Evolutionary conservation across 53 echinoderm and acorn worm genomes (phyloP).

Genomic region (Paracentrotus lividus): DNA sequence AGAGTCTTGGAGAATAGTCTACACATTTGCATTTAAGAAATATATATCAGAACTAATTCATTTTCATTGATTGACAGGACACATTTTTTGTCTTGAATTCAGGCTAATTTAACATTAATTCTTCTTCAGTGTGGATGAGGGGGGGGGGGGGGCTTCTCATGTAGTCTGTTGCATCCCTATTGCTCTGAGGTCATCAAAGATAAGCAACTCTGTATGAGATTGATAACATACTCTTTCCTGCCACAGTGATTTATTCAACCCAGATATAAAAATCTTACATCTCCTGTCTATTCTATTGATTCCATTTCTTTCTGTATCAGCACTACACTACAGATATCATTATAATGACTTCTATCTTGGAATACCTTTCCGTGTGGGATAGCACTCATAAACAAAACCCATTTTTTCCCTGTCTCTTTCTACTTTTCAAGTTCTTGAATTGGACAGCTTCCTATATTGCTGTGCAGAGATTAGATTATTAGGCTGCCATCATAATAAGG

Average conservation of each 20-base stretch:
- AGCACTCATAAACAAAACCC: conserved; percentile 49
- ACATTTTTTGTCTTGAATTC: too few species aligned
- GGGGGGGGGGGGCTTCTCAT: conserved; percentile 2
- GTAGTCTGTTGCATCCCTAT: not conserved
- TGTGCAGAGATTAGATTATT: conserved; percentile 24
- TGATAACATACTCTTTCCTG: conserved; percentile 46
- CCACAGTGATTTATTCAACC: conserved; percentile 38
- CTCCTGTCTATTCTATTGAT: not conserved
- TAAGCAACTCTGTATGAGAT: conserved; percentile 36
- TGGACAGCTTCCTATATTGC: conserved; percentile 12
- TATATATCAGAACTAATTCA: too few species aligned
- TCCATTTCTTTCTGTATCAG: not conserved
- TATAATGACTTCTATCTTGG: conserved; percentile 28
- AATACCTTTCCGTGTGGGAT: conserved; percentile 51
- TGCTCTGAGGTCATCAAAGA: conserved; percentile 43
- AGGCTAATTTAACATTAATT: too few species aligned
- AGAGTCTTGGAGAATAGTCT: too few species aligned
- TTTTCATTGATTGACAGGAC: too few species aligned
- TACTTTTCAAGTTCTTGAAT: not conserved
- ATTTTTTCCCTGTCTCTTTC: not conserved
- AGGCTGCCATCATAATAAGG: conserved; percentile 18
- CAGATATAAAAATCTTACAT: conserved; percentile 38
- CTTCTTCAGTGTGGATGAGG: too few species aligned
- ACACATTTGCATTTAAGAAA: too few species aligned
- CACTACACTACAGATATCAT: not conserved